Conservation (phyloP, 2,888 invertebrate species). For the Chymomyza procnemis region DNA sequence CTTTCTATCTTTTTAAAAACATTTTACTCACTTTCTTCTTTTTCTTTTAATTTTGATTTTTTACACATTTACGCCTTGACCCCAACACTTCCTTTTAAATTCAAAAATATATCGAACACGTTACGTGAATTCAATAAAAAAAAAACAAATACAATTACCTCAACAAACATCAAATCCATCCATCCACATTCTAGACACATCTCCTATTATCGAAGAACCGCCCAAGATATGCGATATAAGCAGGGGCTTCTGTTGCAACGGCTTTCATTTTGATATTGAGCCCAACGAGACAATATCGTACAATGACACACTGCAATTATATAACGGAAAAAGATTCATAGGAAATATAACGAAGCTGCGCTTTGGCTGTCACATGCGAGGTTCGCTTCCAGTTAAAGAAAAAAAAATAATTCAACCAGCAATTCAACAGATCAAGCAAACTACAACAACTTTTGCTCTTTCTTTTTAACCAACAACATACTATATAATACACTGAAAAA, state of each 20-base stretch:
- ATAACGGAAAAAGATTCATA: slow-evolving; percentile 69
- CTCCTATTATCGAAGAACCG: slow-evolving; percentile 65
- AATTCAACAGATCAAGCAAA: background rate
- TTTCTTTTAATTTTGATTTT: slow-evolving; percentile 54
- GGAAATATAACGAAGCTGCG: slow-evolving; percentile 74
- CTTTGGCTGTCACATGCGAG: slow-evolving; percentile 68
- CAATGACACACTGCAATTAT: slow-evolving; percentile 72
- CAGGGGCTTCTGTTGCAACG: slow-evolving; percentile 73
- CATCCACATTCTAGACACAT: slow-evolving; percentile 67
- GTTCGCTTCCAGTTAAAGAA: slow-evolving; percentile 50
- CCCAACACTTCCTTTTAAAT: slow-evolving; percentile 12
- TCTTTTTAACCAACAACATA: slow-evolving; percentile 17
- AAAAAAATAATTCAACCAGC: too few relatives aligned
- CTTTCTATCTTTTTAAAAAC: background rate
- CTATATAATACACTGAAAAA: slow-evolving; percentile 32
- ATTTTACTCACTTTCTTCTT: slow-evolving; percentile 4
- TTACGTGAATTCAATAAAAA: slow-evolving; percentile 19
- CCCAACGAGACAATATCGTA: slow-evolving; percentile 72
- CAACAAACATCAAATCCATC: slow-evolving; percentile 58
- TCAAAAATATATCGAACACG: slow-evolving; percentile 1
- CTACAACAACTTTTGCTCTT: background rate
- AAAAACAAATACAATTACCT: slow-evolving; percentile 27
- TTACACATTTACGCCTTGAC: slow-evolving; percentile 16
- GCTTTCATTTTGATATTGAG: slow-evolving; percentile 68
- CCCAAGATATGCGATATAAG: slow-evolving; percentile 65